A percentile compares a stretch with the other conserved stretches of the same genome.
Conservation (phyloP, 2,113 vertebrate genomes). For the Corythaeola cristata region DNA sequence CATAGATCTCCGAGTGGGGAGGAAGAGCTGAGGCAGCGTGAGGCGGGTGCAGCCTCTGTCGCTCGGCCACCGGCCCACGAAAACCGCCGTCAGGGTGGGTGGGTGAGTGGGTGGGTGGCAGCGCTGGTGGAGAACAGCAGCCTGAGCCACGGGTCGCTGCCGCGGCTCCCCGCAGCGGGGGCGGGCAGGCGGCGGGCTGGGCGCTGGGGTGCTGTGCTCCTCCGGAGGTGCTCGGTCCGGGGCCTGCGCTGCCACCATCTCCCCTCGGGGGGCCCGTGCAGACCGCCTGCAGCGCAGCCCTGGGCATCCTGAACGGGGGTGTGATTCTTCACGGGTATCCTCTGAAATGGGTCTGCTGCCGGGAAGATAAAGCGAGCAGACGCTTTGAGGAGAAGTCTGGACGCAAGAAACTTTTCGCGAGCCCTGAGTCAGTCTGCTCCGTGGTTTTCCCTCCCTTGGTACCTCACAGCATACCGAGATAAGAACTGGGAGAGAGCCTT, state of each 20-base stretch:
- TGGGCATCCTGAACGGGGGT: fast-evolving
- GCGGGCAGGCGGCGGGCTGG: not conserved
- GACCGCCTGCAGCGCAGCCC: not conserved
- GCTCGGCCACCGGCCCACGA: too few species aligned
- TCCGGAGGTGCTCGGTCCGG: not conserved
- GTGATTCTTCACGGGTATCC: fast-evolving
- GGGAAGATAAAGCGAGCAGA: not conserved
- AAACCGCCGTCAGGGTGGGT: too few species aligned
- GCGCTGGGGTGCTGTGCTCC: not conserved
- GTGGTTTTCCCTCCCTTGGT: not conserved
- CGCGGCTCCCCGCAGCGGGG: not conserved
- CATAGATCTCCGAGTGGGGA: fast-evolving
- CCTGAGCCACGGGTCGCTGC: too few species aligned
- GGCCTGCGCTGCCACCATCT: too few species aligned
- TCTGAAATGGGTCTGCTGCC: not conserved
- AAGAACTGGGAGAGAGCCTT: not conserved
- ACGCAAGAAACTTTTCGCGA: fast-evolving
- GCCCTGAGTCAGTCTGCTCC: fast-evolving
- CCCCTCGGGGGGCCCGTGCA: not conserved
- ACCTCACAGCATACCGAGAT: not conserved
- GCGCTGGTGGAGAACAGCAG: too few species aligned
- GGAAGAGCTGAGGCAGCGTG: not conserved
- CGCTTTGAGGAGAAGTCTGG: not conserved
- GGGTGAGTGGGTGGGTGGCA: too few species aligned
- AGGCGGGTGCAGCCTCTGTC: too few species aligned